Conservation (phyloP, 2,888 invertebrate genomes). For the Mimas tiliae region DNA sequence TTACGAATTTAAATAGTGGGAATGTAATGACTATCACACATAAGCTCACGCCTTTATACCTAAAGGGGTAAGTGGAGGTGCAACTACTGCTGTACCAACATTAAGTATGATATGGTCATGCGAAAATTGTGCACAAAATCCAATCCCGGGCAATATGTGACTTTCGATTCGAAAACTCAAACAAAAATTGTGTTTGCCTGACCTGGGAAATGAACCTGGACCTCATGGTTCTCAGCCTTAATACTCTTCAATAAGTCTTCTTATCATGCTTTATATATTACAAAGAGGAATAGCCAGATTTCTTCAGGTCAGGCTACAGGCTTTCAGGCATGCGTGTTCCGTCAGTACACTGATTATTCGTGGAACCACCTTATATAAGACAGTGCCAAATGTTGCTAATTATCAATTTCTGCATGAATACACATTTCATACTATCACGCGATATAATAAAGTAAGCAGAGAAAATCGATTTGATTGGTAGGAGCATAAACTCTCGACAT, state of each 20-base stretch:
- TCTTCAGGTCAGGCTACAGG: background rate
- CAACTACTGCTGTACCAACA: too few species aligned
- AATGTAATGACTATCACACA: too few species aligned
- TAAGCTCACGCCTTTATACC: too few species aligned
- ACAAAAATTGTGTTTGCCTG: too few species aligned
- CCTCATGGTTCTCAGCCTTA: too few species aligned
- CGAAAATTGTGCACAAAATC: too few species aligned
- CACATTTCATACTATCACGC: slow-evolving; percentile 1
- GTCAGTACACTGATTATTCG: background rate
- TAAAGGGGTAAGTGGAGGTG: too few species aligned
- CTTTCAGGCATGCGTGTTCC: background rate
- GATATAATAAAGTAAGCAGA: slow-evolving; percentile 21
- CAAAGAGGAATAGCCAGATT: background rate
- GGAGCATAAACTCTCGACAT: background rate
- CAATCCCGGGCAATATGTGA: too few species aligned
- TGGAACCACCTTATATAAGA: background rate
- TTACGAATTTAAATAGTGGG: background rate
- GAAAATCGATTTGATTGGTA: background rate
- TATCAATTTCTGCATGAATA: slow-evolving; percentile 7
- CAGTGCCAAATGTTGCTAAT: background rate
- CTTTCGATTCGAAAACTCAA: too few species aligned
- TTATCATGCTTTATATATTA: background rate
- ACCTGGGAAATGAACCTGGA: too few species aligned
- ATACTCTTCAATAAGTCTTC: too few species aligned
- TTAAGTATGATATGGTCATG: too few species aligned